These are phyloP conservation scores for Dicycla oo DNA, from an alignment of 2,888 invertebrate species.

Conservation along the genomic window DNA sequence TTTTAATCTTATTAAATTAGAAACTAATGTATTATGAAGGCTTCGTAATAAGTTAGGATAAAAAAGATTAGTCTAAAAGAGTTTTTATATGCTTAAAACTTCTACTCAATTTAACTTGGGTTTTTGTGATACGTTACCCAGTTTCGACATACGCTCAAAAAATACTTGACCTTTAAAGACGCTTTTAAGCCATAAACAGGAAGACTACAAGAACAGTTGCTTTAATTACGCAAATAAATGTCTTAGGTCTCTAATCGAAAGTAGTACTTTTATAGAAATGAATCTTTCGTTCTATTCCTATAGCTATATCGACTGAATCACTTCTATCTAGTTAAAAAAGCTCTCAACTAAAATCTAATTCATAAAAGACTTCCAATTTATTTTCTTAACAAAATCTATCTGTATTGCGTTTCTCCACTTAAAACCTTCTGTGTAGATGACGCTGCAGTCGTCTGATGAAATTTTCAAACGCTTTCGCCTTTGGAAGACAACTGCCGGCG, in stretches of 20 bases:
- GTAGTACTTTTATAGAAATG: not conserved
- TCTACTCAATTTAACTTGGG: not conserved
- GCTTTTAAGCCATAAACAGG: too few species aligned
- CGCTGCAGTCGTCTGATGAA: slow-evolving; percentile 40
- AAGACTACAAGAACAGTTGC: too few species aligned
- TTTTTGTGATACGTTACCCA: not conserved
- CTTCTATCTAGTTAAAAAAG: not conserved
- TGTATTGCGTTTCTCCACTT: slow-evolving; percentile 22
- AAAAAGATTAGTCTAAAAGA: too few species aligned
- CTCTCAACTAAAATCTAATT: slow-evolving; percentile 9
- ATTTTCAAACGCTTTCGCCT: slow-evolving; percentile 42
- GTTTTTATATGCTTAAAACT: too few species aligned
- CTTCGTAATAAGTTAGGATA: not conserved
- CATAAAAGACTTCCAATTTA: not conserved
- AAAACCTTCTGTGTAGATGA: slow-evolving; percentile 1
- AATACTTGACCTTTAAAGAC: too few species aligned
- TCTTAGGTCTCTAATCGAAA: not conserved
- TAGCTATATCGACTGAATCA: not conserved
- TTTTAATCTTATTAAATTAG: not conserved
- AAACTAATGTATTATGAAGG: not conserved
- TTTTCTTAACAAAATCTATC: not conserved
- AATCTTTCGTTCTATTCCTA: not conserved
- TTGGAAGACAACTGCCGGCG: slow-evolving; percentile 12
- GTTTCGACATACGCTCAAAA: too few species aligned
- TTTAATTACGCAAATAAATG: too few species aligned